Conservation (phyloP, 2,888 invertebrate species). For the Drosophila picticornis region DNA sequence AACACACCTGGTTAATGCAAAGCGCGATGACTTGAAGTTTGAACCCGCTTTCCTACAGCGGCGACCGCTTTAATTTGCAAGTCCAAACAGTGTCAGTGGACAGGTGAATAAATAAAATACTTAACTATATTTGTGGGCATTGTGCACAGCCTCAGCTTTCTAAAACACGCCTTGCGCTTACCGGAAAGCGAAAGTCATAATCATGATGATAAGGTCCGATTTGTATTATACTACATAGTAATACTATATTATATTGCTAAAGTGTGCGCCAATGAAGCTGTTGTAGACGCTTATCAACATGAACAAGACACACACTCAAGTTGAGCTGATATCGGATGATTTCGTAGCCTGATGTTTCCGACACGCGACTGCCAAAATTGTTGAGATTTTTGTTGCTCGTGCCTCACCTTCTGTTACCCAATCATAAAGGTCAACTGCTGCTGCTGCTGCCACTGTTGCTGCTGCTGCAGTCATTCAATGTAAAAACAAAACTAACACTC, state of each 20-base stretch:
- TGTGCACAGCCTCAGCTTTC: constrained; percentile 37
- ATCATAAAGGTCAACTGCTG: constrained; percentile 15
- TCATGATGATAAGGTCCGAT: constrained; percentile 43
- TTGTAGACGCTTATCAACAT: constrained; percentile 53
- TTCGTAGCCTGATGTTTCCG: constrained; percentile 42
- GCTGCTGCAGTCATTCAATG: not conserved
- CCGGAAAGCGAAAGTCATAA: constrained; percentile 68
- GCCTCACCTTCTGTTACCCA: constrained; percentile 5
- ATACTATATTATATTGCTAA: not conserved
- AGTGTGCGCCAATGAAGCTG: constrained; percentile 35
- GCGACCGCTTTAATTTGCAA: constrained; percentile 63
- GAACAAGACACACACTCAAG: constrained; percentile 25
- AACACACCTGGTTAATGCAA: constrained; percentile 30
- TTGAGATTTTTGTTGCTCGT: not conserved
- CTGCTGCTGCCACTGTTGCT: not conserved
- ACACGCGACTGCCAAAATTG: constrained; percentile 6
- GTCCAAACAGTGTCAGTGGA: constrained; percentile 53
- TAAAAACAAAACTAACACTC: not conserved
- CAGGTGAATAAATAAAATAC: constrained; percentile 34
- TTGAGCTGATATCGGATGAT: constrained; percentile 52
- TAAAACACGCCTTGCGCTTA: constrained; percentile 25
- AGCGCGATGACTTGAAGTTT: constrained; percentile 58
- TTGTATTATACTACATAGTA: not conserved
- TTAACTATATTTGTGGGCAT: constrained; percentile 4
- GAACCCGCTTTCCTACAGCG: constrained; percentile 44